Conservation (phyloP, 2,888 invertebrate genomes). For the Eulithis testata region DNA sequence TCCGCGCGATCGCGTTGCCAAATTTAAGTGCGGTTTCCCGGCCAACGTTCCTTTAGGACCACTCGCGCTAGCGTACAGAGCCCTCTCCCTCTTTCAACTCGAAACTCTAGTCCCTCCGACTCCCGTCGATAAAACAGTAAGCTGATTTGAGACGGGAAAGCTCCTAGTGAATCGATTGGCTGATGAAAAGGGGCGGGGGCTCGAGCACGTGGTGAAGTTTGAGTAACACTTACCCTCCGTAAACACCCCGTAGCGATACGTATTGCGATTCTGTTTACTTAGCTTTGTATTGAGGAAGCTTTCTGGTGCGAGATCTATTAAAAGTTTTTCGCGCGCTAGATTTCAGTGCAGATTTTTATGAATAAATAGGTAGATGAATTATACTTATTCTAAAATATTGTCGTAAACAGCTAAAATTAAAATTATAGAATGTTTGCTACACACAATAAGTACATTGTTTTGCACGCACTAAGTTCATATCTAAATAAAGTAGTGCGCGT, state of each 20-base stretch:
- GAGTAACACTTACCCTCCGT: slow-evolving; percentile 25
- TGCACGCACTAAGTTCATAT: too few relatives aligned
- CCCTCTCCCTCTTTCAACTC: slow-evolving; percentile 51
- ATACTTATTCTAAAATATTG: too few relatives aligned
- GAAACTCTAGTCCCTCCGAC: slow-evolving; percentile 56
- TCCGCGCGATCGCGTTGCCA: slow-evolving; percentile 62
- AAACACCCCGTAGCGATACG: slow-evolving; percentile 39
- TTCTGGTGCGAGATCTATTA: slow-evolving; percentile 51
- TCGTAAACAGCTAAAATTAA: too few relatives aligned
- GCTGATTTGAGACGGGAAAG: slow-evolving; percentile 66
- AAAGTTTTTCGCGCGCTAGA: slow-evolving; percentile 48
- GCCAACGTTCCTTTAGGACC: slow-evolving; percentile 51
- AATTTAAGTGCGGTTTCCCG: slow-evolving; percentile 59
- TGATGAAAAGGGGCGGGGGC: slow-evolving; percentile 74
- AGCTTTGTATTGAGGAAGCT: slow-evolving; percentile 51
- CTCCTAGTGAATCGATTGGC: slow-evolving; percentile 77
- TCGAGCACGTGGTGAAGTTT: slow-evolving; percentile 75
- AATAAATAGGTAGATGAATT: neutral
- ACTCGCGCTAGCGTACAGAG: slow-evolving; percentile 64
- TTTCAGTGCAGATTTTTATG: slow-evolving; percentile 32
- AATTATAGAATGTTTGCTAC: too few relatives aligned
- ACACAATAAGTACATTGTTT: too few relatives aligned
- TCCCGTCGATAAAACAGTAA: slow-evolving; percentile 74
- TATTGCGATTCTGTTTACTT: slow-evolving; percentile 60
- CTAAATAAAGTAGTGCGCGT: too few relatives aligned